phyloP scores from a whole-genome alignment of 2,113 vertebrate species.

The Podocnemis expansa region DNA sequence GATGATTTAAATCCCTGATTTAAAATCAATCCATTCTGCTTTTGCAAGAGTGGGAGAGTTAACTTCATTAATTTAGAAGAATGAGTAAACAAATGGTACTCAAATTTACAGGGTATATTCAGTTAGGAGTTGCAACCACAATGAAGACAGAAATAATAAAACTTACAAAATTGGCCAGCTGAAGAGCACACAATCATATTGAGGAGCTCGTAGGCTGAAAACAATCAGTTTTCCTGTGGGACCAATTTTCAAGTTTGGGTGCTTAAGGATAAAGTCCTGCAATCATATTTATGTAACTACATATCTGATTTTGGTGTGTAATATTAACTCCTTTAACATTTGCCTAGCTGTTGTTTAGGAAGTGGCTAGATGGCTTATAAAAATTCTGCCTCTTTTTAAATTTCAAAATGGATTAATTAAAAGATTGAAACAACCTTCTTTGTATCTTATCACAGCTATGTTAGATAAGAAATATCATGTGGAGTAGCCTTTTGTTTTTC shows the following conservation, averaged over 20 bases:
- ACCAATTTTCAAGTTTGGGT: accelerated
- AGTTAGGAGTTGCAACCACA: not conserved
- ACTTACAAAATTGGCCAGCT: not conserved
- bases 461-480: not conserved
- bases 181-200: not conserved
- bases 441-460: not conserved
- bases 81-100: not conserved
- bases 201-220: not conserved
- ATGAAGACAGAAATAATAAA: not conserved
- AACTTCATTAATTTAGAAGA: not conserved
- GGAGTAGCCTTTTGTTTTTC: not conserved
- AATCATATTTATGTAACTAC: not conserved
- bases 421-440: not conserved
- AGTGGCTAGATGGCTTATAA: not conserved
- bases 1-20: not conserved
- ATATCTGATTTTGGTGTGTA: not conserved
- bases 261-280: not conserved
- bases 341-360: not conserved
- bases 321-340: not conserved
- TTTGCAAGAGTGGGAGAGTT: not conserved
- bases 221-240: accelerated
- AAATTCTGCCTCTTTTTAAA: not conserved
- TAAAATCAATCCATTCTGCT: not conserved
- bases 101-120: not conserved
- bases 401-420: not conserved